Evolutionary conservation across 2,888 invertebrate genomes (phyloP).

Genomic region (Timema cristinae): DNA sequence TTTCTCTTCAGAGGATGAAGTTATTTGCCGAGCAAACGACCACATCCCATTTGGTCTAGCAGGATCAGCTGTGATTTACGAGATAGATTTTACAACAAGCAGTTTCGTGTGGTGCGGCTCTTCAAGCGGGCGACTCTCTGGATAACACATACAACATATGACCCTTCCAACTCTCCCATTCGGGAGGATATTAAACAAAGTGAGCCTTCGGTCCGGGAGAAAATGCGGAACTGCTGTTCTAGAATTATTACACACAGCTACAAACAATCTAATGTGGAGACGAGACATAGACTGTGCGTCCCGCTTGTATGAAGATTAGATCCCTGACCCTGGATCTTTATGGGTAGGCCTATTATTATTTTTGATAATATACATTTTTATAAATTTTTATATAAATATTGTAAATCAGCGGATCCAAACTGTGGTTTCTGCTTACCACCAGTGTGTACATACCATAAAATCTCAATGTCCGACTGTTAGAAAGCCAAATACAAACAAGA

Average conservation of each 20-base stretch:
- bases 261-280: constrained; percentile 53
- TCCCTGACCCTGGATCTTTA: too few species aligned
- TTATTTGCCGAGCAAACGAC: constrained; percentile 49
- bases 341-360: too few species aligned
- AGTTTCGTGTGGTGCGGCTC: constrained; percentile 45
- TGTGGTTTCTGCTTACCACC: too few species aligned
- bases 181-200: constrained; percentile 51
- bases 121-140: constrained; percentile 54
- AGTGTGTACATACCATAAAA: too few species aligned
- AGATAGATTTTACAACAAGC: constrained; percentile 50
- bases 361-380: too few species aligned
- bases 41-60: constrained; percentile 53
- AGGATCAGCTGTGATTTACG: constrained; percentile 54
- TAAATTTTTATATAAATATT: too few species aligned
- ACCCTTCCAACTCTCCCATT: constrained; percentile 52
- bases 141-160: constrained; percentile 54
- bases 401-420: too few species aligned
- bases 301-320: too few species aligned
- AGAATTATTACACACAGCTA: constrained; percentile 50
- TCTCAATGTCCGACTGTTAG: too few species aligned
- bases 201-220: constrained; percentile 52
- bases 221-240: constrained; percentile 50
- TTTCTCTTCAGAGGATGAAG: constrained; percentile 52
- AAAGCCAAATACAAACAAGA: too few species aligned
- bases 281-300: constrained; percentile 41